Conservation (phyloP, 2,797 vertebrate species). For the Chelidonichthys spinosus region DNA sequence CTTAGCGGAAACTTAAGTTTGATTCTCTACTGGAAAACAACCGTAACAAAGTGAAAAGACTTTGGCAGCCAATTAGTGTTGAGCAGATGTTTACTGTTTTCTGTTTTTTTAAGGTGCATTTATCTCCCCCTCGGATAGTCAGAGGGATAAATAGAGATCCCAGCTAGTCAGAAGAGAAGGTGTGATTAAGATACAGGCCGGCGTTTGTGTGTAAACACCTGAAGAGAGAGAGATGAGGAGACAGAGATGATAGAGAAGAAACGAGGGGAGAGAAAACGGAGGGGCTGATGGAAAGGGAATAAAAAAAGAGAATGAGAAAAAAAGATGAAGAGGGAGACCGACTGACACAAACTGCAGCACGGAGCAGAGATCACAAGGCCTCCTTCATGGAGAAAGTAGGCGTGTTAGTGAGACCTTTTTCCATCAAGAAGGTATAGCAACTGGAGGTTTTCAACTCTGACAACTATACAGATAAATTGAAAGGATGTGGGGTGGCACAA, state of each 20-base stretch:
- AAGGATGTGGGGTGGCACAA: conserved; percentile 21
- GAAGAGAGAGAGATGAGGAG: conserved; percentile 13
- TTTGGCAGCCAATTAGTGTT: conserved; percentile 37
- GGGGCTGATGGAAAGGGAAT: conserved; percentile 5
- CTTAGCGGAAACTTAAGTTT: background rate
- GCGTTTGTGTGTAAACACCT: conserved; percentile 15
- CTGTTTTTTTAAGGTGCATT: conserved; percentile 22
- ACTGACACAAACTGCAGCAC: conserved; percentile 26
- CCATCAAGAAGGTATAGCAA: conserved; percentile 4
- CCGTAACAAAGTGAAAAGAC: conserved; percentile 24
- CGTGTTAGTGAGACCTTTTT: conserved; percentile 27
- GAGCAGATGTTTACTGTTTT: conserved; percentile 46
- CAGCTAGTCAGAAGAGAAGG: conserved; percentile 28
- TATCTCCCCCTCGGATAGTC: conserved; percentile 19
- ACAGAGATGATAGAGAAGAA: conserved; percentile 3
- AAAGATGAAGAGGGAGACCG: background rate
- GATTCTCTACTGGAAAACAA: conserved; percentile 6
- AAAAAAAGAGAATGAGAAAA: conserved; percentile 4
- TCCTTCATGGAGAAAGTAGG: conserved; percentile 11
- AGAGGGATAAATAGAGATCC: conserved; percentile 19
- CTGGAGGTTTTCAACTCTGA: conserved; percentile 29
- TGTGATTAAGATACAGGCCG: conserved; percentile 25
- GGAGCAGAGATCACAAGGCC: conserved; percentile 31
- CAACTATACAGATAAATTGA: conserved; percentile 27
- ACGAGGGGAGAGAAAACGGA: background rate